phyloP scores from a whole-genome alignment of 2,888 invertebrate species.

The Microplitis manilae region DNA sequence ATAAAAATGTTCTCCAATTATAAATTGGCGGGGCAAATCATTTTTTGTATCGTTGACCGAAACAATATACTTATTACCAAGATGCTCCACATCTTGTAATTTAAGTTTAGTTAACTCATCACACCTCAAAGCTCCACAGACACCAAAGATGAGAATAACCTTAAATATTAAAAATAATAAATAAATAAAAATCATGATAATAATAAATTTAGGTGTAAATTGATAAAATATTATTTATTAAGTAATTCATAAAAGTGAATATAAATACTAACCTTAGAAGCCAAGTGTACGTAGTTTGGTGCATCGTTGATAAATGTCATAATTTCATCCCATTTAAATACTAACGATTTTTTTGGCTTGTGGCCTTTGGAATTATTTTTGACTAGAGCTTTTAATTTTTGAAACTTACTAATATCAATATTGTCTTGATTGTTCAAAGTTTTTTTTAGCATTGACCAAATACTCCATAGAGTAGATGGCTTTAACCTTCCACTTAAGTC shows the following conservation, averaged over 20 bases:
- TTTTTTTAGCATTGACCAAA: conserved; percentile 42
- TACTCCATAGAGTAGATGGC: conserved; percentile 34
- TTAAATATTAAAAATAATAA: conserved; percentile 39
- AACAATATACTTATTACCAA: conserved; percentile 45
- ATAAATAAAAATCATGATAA: conserved; percentile 16
- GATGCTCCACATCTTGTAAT: conserved; percentile 45
- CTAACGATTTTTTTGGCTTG: conserved; percentile 46
- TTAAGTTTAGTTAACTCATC: conserved; percentile 43
- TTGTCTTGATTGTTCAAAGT: conserved; percentile 44
- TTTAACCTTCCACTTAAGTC: conserved; percentile 29
- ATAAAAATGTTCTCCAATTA: too few species aligned
- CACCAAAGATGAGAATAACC: conserved; percentile 49
- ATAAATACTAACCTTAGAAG: conserved; percentile 46
- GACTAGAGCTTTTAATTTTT: conserved; percentile 47
- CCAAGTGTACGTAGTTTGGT: conserved; percentile 45
- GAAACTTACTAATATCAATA: conserved; percentile 47
- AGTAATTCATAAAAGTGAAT: conserved; percentile 32
- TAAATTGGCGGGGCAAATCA: too few species aligned
- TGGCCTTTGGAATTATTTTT: conserved; percentile 46
- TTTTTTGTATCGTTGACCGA: conserved; percentile 46
- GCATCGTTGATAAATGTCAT: conserved; percentile 45
- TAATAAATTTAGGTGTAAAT: too few species aligned
- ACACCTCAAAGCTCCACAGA: conserved; percentile 47
- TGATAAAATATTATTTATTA: too few species aligned
- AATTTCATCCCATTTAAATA: conserved; percentile 47